A percentile compares a stretch with the other conserved stretches of the same genome.
Evolutionary conservation across 2,113 vertebrate species (phyloP).

Genomic region (Patagioenas fasciata): DNA sequence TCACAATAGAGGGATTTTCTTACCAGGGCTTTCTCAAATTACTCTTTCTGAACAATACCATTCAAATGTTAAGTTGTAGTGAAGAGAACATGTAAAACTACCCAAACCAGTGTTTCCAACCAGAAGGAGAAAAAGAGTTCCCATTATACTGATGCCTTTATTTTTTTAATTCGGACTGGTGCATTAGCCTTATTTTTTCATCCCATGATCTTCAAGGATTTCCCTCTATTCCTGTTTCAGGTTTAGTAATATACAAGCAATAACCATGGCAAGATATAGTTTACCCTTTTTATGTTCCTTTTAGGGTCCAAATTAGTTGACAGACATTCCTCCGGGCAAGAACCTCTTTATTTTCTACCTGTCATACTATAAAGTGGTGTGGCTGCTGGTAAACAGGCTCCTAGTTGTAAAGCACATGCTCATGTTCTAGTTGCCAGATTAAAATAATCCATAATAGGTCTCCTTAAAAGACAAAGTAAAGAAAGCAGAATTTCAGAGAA

Average conservation of each 20-base stretch:
- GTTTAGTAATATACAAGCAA: not conserved
- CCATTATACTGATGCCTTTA: not conserved
- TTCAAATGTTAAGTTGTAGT: not conserved
- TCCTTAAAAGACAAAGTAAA: not conserved
- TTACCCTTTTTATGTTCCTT: not conserved
- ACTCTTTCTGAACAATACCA: conserved; percentile 25
- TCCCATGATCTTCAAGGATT: not conserved
- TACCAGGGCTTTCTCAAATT: conserved; percentile 14
- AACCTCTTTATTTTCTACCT: not conserved
- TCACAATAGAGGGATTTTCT: conserved; percentile 1
- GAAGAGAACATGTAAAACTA: not conserved
- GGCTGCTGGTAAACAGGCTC: not conserved
- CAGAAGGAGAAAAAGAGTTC: not conserved
- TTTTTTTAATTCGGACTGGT: not conserved
- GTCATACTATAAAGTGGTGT: not conserved
- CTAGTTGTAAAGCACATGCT: not conserved
- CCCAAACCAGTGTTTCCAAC: not conserved
- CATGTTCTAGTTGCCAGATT: not conserved
- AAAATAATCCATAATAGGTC: not conserved
- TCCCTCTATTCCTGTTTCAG: not conserved
- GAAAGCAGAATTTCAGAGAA: not conserved
- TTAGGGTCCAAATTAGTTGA: not conserved
- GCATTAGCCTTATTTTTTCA: not conserved
- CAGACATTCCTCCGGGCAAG: not conserved
- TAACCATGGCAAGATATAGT: not conserved